Evolutionary conservation across 1,140 invertebrate genomes (phyloP), one percentile per base, ranked within the genome.

Genomic region (Probaryconus sp.): DNA sequence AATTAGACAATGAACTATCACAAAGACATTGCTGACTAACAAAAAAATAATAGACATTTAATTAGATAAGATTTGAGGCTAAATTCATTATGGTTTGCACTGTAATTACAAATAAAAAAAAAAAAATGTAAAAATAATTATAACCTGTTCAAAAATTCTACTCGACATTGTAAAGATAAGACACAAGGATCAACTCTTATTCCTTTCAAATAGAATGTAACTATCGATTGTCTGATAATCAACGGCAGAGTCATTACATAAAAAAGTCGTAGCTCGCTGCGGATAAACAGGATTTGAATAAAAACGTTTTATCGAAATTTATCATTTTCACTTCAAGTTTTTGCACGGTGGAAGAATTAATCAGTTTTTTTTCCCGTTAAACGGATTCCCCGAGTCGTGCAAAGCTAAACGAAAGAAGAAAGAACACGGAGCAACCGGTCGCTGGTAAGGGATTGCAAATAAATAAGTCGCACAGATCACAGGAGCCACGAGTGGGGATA

Each of bases 401-500:
- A 48, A 50, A 58, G 51, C 43, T 42, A 31, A 2, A 4, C 26
- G 6, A 26, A 9, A 47, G 18, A 40, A 18, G 26, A 24, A 37
- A 13, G 35, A 30, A 47, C 20, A n/a, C 31, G 47, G 30, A 31
- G 24, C 31, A 64, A 51, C 68, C 60, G 60, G 67, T 70, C 48
- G 47, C 17, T n/a, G n/a, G n/a, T n/a, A 55, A 45, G 38, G 33
- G 38, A 63, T 56, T 56, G 37, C 58, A 63, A 60, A 71, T 51
- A 60, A 72, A 71, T 58, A 40, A 51, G 43, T 58, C 35, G 45
- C 67, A 10, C 30, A 17, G 26, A 45, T 21, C 43, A n/a, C n/a
- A 21, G 28, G 35, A 24, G 45, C 10, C 17, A 31, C 1, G 40
- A 13, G 42, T 7, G 21, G 24, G 38, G 30, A 13, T 17, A 10